A percentile compares a stretch with the other conserved stretches of the same genome.
Evolutionary conservation across 2,113 vertebrate genomes (phyloP).

Genomic region (Gopherus flavomarginatus): DNA sequence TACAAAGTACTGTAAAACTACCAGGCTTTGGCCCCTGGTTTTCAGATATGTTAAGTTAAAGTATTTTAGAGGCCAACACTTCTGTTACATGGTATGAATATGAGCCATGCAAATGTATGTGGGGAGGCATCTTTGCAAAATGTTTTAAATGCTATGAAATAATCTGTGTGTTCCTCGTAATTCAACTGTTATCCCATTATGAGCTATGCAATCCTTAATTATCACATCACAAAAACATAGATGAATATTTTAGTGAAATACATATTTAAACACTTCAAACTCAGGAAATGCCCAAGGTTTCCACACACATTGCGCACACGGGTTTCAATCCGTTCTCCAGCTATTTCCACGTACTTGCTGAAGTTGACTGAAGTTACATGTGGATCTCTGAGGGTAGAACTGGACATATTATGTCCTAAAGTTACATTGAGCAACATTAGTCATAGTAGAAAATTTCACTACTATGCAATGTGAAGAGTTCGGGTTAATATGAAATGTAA

Average conservation of each 20-base stretch:
- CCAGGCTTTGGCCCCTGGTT: not conserved
- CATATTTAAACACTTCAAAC: not conserved
- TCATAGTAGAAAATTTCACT: accelerated
- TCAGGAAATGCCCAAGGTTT: not conserved
- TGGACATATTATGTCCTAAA: accelerated
- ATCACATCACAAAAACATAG: not conserved
- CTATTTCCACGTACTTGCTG: not conserved
- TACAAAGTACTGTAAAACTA: not conserved
- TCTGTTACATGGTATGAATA: not conserved
- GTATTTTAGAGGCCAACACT: not conserved
- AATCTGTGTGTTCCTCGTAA: not conserved
- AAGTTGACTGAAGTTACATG: not conserved
- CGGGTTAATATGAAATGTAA: not conserved
- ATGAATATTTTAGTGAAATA: not conserved
- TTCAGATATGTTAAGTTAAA: not conserved
- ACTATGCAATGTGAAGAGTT: not conserved
- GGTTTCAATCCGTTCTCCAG: not conserved
- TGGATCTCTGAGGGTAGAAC: not conserved
- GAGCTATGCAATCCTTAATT: not conserved
- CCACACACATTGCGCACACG: accelerated
- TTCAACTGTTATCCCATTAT: not conserved
- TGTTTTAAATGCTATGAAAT: not conserved
- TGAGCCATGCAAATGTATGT: accelerated
- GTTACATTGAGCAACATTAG: not conserved
- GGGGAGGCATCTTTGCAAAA: not conserved